Evolutionary conservation across 2,888 invertebrate species (phyloP).

Genomic region (Lasioglossum villosulum): DNA sequence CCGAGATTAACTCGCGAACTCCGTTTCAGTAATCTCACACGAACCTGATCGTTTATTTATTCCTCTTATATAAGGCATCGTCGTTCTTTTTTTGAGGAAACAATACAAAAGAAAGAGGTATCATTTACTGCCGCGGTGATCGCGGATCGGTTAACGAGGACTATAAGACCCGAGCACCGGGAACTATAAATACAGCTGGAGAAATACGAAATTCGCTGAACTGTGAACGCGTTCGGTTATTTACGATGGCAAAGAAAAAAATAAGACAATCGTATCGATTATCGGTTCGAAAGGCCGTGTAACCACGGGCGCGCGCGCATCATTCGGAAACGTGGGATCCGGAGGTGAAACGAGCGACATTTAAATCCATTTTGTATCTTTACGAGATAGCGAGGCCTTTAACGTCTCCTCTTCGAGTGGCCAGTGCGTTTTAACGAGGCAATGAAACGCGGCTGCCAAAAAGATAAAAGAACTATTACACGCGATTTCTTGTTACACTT

Average conservation of each 20-base stretch:
- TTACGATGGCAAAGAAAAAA: constrained; percentile 52
- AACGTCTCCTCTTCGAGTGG: constrained; percentile 61
- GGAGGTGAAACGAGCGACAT: constrained; percentile 13
- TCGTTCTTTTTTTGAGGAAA: background rate
- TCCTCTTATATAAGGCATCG: background rate
- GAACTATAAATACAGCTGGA: background rate
- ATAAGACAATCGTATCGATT: background rate
- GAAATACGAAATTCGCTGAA: background rate
- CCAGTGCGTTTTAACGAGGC: constrained; percentile 63
- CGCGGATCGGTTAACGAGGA: background rate
- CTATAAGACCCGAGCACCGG: background rate
- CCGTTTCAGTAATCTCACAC: background rate
- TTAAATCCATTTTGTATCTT: constrained; percentile 65
- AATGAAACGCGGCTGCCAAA: constrained; percentile 67
- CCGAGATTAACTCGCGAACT: background rate
- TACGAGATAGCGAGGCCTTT: constrained; percentile 52
- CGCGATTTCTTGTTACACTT: constrained; percentile 44
- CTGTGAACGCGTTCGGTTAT: constrained; percentile 46
- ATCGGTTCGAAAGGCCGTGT: background rate
- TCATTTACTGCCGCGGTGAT: background rate
- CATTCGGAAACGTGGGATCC: background rate
- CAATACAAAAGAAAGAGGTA: background rate
- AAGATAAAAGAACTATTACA: constrained; percentile 60
- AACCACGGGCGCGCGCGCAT: background rate
- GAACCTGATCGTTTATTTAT: constrained; percentile 1